Percentiles rank a stretch among this genome's conserved stretches.
Conservation (phyloP, 2,888 invertebrate genomes). For the Cosmorhoe ocellata region DNA sequence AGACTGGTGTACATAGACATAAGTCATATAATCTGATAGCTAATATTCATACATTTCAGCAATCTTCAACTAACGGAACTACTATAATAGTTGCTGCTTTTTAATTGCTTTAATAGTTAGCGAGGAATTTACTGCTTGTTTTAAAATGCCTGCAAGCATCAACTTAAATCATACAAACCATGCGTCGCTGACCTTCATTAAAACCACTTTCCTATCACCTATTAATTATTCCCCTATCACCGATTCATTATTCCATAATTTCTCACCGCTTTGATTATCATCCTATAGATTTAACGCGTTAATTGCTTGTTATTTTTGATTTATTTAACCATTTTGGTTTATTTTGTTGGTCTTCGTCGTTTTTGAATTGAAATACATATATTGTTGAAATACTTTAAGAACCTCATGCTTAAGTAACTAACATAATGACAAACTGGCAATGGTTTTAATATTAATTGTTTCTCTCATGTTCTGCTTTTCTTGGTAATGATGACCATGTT, state of each 20-base stretch:
- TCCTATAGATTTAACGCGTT: constrained; percentile 21
- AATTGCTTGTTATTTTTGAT: constrained; percentile 33
- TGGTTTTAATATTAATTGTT: too few relatives aligned
- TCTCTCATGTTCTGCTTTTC: too few relatives aligned
- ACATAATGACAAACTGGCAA: too few relatives aligned
- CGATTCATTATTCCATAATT: constrained; percentile 12
- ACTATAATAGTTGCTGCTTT: not conserved
- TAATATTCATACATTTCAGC: constrained; percentile 2
- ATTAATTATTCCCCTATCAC: too few relatives aligned
- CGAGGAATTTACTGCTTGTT: constrained; percentile 20
- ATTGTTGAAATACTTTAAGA: too few relatives aligned
- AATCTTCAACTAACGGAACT: not conserved
- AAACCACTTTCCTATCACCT: constrained; percentile 1
- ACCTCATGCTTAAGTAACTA: too few relatives aligned
- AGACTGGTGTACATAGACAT: too few relatives aligned
- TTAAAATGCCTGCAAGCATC: constrained; percentile 26
- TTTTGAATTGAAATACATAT: not conserved
- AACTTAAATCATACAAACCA: constrained; percentile 26
- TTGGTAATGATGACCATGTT: too few relatives aligned
- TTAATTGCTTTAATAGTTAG: constrained; percentile 20
- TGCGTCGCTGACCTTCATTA: constrained; percentile 30
- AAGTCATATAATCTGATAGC: too few relatives aligned
- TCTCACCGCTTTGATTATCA: constrained; percentile 14
- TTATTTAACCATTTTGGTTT: constrained; percentile 23
- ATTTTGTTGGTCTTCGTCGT: not conserved